Evolutionary conservation across 2,113 vertebrate genomes (phyloP).

Genomic region (Lanius collurio): DNA sequence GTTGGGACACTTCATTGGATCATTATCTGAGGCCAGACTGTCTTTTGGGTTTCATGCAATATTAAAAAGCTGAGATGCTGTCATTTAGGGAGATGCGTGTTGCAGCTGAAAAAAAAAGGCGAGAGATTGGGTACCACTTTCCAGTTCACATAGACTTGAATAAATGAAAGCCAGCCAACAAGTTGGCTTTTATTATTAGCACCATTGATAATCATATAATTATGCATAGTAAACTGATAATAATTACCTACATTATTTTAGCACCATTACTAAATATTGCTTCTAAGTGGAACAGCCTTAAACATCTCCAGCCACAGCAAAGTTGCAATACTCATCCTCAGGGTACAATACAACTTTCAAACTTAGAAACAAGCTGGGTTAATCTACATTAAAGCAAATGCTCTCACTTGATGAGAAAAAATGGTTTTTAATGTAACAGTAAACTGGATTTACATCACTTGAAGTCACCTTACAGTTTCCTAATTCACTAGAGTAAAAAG

Average conservation of each 20-base stretch:
- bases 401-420: not conserved
- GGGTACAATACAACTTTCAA: not conserved
- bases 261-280: not conserved
- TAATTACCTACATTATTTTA: not conserved
- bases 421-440: not conserved
- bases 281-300: not conserved
- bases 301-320: not conserved
- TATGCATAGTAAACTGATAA: not conserved
- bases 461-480: not conserved
- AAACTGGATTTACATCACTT: not conserved
- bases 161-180: not conserved
- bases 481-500: not conserved
- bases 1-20: not conserved
- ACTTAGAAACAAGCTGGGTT: not conserved
- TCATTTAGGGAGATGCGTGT: not conserved
- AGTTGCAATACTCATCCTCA: not conserved
- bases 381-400: not conserved
- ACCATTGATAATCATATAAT: not conserved
- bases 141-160: not conserved
- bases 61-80: not conserved
- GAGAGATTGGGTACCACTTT: not conserved
- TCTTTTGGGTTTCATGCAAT: not conserved
- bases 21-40: not conserved
- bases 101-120: not conserved
- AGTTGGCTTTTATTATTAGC: not conserved